These are phyloP conservation scores for Physella acuta DNA, from an alignment of 1,140 invertebrate genomes.

Conservation along the genomic window DNA sequence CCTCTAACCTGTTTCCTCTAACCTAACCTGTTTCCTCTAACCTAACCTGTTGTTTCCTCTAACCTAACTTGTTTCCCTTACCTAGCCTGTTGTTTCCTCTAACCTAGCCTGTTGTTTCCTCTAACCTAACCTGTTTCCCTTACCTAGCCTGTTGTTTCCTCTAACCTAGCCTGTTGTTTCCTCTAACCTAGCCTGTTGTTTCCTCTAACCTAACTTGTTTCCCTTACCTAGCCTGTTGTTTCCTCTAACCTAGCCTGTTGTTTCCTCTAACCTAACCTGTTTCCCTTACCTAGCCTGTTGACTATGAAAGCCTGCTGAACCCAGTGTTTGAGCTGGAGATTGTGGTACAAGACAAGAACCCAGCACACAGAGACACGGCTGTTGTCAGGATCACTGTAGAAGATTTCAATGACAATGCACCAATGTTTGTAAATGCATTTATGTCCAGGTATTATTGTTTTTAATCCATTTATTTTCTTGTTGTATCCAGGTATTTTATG, in stretches of 20 bases:
- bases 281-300: slow-evolving; percentile 31
- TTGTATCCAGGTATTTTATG: too few relatives aligned
- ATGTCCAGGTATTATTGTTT: slow-evolving; percentile 7
- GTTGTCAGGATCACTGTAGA: slow-evolving; percentile 44
- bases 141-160: slow-evolving; percentile 31
- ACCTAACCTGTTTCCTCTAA: neutral
- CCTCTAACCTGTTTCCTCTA: too few relatives aligned
- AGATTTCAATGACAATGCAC: slow-evolving; percentile 50
- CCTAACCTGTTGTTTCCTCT: slow-evolving; percentile 38
- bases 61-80: neutral
- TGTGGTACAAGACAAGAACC: slow-evolving; percentile 40
- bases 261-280: too few relatives aligned
- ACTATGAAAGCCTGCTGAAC: slow-evolving; percentile 41
- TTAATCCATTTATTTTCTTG: too few relatives aligned
- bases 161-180: neutral
- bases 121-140: neutral
- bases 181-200: too few relatives aligned
- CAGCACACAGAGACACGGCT: slow-evolving; percentile 36
- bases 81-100: neutral
- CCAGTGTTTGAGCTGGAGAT: slow-evolving; percentile 46
- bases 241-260: slow-evolving; percentile 31
- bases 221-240: neutral
- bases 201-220: too few relatives aligned
- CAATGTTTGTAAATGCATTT: slow-evolving; percentile 35
- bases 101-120: too few relatives aligned